Conservation (phyloP, 2,888 invertebrate species). For the Portevinia maculata region DNA sequence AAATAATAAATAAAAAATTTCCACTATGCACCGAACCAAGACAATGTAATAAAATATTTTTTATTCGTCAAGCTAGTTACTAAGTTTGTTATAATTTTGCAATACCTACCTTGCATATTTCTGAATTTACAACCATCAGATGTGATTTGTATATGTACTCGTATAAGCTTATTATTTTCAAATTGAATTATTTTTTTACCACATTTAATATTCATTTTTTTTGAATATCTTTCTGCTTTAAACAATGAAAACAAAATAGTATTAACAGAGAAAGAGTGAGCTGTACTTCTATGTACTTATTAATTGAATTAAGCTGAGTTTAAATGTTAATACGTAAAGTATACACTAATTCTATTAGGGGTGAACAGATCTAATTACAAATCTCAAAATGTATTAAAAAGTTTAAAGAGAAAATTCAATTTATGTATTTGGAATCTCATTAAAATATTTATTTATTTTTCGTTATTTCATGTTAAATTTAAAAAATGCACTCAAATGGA, state of each 20-base stretch:
- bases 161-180: conserved; percentile 46
- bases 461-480: not conserved
- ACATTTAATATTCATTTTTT: conserved; percentile 33
- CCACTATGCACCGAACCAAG: conserved; percentile 63
- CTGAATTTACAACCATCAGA: conserved; percentile 45
- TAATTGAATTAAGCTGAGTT: conserved; percentile 21
- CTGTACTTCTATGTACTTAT: conserved; percentile 29
- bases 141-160: conserved; percentile 45
- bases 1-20: conserved; percentile 6
- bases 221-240: conserved; percentile 30
- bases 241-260: conserved; percentile 18
- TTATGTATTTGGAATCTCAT: conserved; percentile 20
- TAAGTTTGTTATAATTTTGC: conserved; percentile 48
- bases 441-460: not conserved
- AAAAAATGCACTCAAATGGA: conserved; percentile 20
- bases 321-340: conserved; percentile 19
- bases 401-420: not conserved
- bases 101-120: conserved; percentile 37
- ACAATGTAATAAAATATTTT: conserved; percentile 47
- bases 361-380: conserved; percentile 8
- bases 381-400: conserved; percentile 1
- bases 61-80: conserved; percentile 38
- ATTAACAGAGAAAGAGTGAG: conserved; percentile 35
- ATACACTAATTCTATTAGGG: conserved; percentile 10
- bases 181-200: conserved; percentile 38